Evolutionary conservation across 1,140 invertebrate genomes (phyloP), one percentile per base, ranked within the genome.

Genomic region (Holotrichia oblita): DNA sequence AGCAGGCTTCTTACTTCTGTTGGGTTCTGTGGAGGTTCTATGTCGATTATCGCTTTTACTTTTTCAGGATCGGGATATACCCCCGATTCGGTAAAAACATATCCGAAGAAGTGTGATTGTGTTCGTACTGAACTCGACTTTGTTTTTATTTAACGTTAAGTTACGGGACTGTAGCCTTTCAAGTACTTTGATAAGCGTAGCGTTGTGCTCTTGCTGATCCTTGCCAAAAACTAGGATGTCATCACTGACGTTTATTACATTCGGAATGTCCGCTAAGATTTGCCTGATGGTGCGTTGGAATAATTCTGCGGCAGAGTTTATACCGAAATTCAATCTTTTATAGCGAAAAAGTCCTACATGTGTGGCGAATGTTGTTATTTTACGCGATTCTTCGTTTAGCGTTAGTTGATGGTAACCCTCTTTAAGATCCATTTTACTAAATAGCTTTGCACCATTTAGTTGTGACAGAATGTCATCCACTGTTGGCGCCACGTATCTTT

Each of bases 201-300:
- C 8, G 78, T 85, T 83, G 77, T 85, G 84, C 79, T 86, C 83
- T 10, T 81, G n/a, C 74, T 79, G 61, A 20, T 69, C 83, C 76
- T 61, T 80, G 10, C 83, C 85, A 79, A 80, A 84, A 10, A 85
- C 76, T 4, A 88, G 80, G 27, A 88, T 81, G 77, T 87, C 87
- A n/a, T n/a, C n/a, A 22, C 86, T 82, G 64, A 81, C 84, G 59
- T 78, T 82, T 8, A 84, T 74, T 14, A 80, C 85, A 78, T 74
- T 82, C 64, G 22, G 75, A 72, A 77, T 84, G 80, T 77, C 79
- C 10, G 64, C 41, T 77, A 87, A 82, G 12, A 86, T 79, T 74
- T 83, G 81, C 77, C 83, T 79, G 75, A 86, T 82, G 10, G 80
- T 84, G 78, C 84, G 84, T 80, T 87, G 86, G 81, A 87, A 88